phyloP scores from a whole-genome alignment of 2,113 vertebrate species.

The Indicator indicator region DNA sequence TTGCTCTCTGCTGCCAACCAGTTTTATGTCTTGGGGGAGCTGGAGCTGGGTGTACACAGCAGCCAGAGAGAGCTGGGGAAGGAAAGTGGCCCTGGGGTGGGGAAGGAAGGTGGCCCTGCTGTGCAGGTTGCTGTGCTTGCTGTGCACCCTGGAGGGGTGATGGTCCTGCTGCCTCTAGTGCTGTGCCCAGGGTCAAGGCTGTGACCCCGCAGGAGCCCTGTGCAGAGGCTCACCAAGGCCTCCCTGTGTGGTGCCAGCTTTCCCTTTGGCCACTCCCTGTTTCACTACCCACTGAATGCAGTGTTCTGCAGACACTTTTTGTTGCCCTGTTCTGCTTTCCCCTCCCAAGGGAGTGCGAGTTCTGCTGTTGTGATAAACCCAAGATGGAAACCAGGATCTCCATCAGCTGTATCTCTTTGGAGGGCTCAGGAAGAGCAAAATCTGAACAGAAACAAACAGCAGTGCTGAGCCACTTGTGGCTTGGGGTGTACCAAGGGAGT shows the following conservation, averaged over 20 bases:
- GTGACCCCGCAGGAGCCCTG: accelerated
- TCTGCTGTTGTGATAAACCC: neutral
- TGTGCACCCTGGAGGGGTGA: accelerated
- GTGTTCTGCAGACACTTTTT: neutral
- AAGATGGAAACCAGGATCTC: neutral
- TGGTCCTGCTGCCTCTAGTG: accelerated
- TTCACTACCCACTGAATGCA: neutral
- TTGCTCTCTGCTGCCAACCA: neutral
- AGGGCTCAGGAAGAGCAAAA: neutral
- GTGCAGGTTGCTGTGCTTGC: accelerated
- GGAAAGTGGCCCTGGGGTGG: accelerated
- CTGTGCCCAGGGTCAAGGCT: neutral
- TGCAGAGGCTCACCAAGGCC: neutral
- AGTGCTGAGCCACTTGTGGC: neutral
- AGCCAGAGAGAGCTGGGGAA: neutral
- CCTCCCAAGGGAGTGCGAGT: neutral
- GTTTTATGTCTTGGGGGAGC: neutral
- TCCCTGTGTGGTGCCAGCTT: neutral
- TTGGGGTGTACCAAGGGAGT: neutral
- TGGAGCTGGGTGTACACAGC: neutral
- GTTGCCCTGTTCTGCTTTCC: neutral
- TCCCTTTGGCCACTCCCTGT: neutral
- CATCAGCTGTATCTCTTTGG: neutral
- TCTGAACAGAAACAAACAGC: neutral
- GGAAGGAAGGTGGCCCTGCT: accelerated